A percentile compares a stretch with the other conserved stretches of the same genome.
These are phyloP conservation scores for Nasonia longicornis DNA, from an alignment of 1,140 invertebrate genomes.

Conservation along the genomic window DNA sequence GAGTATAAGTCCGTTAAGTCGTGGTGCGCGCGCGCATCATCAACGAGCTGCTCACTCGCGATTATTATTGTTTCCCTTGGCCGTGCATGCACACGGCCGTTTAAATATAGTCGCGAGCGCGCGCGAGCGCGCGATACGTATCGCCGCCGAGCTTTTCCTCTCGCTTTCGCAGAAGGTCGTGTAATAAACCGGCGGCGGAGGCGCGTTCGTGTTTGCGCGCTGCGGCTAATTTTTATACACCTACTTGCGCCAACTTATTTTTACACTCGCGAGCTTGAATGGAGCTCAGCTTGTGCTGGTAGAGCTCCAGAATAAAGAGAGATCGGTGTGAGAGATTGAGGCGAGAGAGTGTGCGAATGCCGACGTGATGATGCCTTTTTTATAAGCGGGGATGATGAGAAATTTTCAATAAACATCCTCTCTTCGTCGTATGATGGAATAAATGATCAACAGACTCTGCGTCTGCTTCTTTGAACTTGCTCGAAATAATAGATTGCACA, in stretches of 20 bases:
- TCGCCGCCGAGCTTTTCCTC: constrained; percentile 1
- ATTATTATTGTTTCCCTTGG: neutral
- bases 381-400: too few species aligned
- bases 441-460: too few species aligned
- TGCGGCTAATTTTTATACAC: constrained; percentile 2
- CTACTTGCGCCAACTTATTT: neutral
- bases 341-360: neutral
- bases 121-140: neutral
- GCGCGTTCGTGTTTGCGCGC: neutral
- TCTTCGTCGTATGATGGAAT: too few species aligned
- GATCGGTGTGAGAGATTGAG: neutral
- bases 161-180: constrained; percentile 14
- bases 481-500: too few species aligned
- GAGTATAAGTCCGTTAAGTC: too few species aligned
- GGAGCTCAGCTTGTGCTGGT: neutral
- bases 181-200: neutral
- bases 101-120: neutral
- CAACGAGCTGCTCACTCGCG: neutral
- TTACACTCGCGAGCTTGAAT: neutral
- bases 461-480: too few species aligned
- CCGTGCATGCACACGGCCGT: neutral
- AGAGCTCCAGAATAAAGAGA: neutral
- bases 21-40: neutral
- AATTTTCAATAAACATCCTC: too few species aligned
- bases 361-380: too few species aligned